Percentiles rank a stretch among this genome's conserved stretches.
Conservation (phyloP, 1,140 invertebrate genomes). For the Acromyrmex charruanus region DNA sequence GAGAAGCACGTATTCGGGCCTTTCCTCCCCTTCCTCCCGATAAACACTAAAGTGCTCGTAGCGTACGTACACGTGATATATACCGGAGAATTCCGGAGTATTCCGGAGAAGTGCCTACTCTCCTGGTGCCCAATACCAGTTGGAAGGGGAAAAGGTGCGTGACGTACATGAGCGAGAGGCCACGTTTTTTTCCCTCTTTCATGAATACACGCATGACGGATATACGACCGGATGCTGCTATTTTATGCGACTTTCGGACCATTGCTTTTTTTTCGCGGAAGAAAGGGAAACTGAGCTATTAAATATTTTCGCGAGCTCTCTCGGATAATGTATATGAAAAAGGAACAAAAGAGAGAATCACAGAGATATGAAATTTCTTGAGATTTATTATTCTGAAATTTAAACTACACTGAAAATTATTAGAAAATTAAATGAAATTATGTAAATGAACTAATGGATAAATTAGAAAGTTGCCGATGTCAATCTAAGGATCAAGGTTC, state of each 20-base stretch:
- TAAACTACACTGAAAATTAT: background rate
- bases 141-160: slow-evolving; percentile 51
- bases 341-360: background rate
- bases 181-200: slow-evolving; percentile 46
- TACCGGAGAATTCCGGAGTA: slow-evolving; percentile 31
- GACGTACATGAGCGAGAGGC: slow-evolving; percentile 60
- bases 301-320: background rate
- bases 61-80: slow-evolving; percentile 67
- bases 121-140: background rate
- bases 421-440: background rate
- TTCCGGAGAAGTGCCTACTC: slow-evolving; percentile 44
- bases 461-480: background rate
- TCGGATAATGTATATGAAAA: background rate
- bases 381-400: background rate
- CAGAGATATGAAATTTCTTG: background rate
- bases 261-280: slow-evolving; percentile 55
- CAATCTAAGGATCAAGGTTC: background rate
- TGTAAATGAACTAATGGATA: background rate
- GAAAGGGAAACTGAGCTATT: slow-evolving; percentile 24
- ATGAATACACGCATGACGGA: background rate
- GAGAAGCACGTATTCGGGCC: slow-evolving; percentile 64
- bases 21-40: slow-evolving; percentile 79
- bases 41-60: slow-evolving; percentile 79
- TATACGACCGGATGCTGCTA: slow-evolving; percentile 33
- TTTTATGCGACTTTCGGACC: slow-evolving; percentile 43